These are phyloP conservation scores for Diloba caeruleocephala DNA, from an alignment of 2,888 invertebrate species.

Conservation along the genomic window DNA sequence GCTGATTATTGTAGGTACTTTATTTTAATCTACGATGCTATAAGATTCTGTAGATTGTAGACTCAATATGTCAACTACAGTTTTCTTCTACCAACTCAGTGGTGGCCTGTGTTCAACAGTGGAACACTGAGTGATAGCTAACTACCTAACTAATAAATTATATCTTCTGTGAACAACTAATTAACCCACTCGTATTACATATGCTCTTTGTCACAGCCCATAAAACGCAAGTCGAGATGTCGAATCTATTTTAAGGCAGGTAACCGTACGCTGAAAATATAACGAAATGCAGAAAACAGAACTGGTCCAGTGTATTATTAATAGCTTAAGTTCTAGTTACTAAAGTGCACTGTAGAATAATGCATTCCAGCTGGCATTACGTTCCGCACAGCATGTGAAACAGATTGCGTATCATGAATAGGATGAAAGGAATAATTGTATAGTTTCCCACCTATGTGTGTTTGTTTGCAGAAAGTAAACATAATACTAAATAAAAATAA, in stretches of 20 bases:
- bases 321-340: constrained; percentile 62
- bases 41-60: too few species aligned
- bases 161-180: constrained; percentile 13
- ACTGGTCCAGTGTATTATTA: constrained; percentile 64
- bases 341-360: constrained; percentile 47
- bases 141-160: too few species aligned
- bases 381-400: constrained; percentile 19
- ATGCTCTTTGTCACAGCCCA: constrained; percentile 8
- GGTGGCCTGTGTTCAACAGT: too few species aligned
- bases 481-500: too few species aligned
- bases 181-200: constrained; percentile 31
- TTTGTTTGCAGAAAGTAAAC: too few species aligned
- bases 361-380: constrained; percentile 34
- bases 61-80: too few species aligned
- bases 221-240: constrained; percentile 37
- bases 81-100: too few species aligned
- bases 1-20: too few species aligned
- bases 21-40: too few species aligned
- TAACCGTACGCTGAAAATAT: constrained; percentile 49
- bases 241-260: constrained; percentile 36
- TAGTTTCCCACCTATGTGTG: not conserved
- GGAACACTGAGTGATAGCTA: too few species aligned
- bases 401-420: constrained; percentile 7
- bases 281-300: constrained; percentile 59
- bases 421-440: constrained; percentile 9